These are phyloP conservation scores for Apostichopus californicus DNA, from an alignment of 35 echinoderm and acorn worm species.

Conservation along the genomic window DNA sequence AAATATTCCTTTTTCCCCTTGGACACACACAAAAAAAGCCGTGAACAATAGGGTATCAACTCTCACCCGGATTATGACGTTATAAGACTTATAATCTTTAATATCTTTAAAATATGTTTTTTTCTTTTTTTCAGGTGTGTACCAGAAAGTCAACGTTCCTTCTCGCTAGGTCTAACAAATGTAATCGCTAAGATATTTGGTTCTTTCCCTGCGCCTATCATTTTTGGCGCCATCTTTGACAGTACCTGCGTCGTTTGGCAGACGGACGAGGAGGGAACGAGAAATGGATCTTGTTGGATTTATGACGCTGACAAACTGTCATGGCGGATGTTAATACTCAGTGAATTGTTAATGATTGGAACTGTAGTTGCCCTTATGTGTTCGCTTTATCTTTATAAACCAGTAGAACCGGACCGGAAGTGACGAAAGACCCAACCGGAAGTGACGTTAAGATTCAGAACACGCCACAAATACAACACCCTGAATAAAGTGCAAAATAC, in stretches of 20 bases:
- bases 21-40: no score
- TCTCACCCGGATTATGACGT: no score
- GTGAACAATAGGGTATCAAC: no score
- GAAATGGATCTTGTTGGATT: constrained; percentile 45
- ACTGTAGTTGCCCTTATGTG: not conserved
- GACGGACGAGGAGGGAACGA: not conserved
- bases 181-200: constrained; percentile 35
- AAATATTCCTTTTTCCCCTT: no score
- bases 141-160: constrained; percentile 51
- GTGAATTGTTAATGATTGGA: not conserved
- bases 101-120: not conserved
- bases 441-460: no score
- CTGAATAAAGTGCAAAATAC: no score
- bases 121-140: constrained; percentile 37
- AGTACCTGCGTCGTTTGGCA: constrained; percentile 57
- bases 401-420: not conserved
- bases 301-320: constrained; percentile 8
- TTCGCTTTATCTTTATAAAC: not conserved
- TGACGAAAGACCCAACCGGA: not conserved
- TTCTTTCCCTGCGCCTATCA: constrained; percentile 51
- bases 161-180: constrained; percentile 27
- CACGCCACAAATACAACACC: no score
- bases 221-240: constrained; percentile 60
- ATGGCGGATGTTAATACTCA: constrained; percentile 14
- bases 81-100: not conserved